Base-by-base conservation (phyloP, 2,113 vertebrate species). In the Elephas maximus region DNA sequence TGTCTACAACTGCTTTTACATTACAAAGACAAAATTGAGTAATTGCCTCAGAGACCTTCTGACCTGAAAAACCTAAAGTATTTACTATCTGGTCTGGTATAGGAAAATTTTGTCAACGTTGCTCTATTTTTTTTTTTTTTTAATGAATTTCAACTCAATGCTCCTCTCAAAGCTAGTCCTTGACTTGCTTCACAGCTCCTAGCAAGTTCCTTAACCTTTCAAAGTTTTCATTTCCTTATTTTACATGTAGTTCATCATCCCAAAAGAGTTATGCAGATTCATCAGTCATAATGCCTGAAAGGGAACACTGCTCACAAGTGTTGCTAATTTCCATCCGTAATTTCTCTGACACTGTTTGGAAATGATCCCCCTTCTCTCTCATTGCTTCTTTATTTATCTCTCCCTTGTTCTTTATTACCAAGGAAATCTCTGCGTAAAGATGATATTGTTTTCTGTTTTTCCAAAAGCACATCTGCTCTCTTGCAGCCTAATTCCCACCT, bases 351-450 rank as follows among this genome's bases (percentile, higher is more conserved):
- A 17, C 51, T 63, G 57, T 51, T 91, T 90, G 51, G 82, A 97
- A 91, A 63, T 44, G 65, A 30, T 74, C 88, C 20, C 65, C 74
- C 60, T 45, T 90, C 63, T 89, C 7, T 87, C 84, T 97, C 93
- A 53, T n/a, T 93, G 0, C 93, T 95, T 89, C 81, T 88, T 77
- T 24, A 9, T 92, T 74, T 96, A 44, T 76, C 45, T 18, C 60
- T 92, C 79, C 63, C 94, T 91, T 94, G 67, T 91, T 94, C 91
- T 96, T 93, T 74, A 94, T 24, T 18, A 84, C 24, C 67, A 53
- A 9, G 92, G 51, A 78, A 44, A 53, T 94, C 53, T 67, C 57
- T 92, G 48, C 23, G 44, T 77, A 65, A 90, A 91, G 1, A 82
- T 3, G 37, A 96, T 30, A 73, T 0, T 51, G 18, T 62, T 88